Evolutionary conservation across 2,113 vertebrate genomes (phyloP).

Genomic region (Plecotus auritus): DNA sequence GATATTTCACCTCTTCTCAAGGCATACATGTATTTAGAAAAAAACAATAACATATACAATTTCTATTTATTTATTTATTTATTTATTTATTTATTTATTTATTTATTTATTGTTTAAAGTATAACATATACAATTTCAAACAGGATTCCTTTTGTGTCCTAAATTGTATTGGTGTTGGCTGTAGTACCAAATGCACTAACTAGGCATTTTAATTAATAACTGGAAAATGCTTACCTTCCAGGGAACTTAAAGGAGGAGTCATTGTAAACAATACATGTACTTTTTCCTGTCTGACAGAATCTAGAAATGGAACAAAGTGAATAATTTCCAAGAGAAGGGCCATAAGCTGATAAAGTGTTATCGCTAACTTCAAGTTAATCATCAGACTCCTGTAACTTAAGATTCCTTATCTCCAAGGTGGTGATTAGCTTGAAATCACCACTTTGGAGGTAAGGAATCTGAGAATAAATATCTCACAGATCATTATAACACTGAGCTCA

Average conservation of each 20-base stretch:
- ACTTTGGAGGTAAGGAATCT: background rate
- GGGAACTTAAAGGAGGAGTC: background rate
- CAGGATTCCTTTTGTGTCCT: background rate
- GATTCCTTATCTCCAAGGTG: background rate
- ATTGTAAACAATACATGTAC: background rate
- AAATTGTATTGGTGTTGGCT: background rate
- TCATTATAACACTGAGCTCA: background rate
- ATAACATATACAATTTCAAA: background rate
- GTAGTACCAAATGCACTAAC: background rate
- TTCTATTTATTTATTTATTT: too few species aligned
- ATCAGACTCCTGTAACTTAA: background rate
- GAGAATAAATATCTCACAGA: background rate
- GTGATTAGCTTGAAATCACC: background rate
- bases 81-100: too few species aligned
- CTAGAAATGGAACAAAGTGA: background rate
- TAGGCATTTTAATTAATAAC: background rate
- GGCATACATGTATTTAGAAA: background rate
- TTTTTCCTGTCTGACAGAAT: background rate
- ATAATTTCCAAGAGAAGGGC: background rate
- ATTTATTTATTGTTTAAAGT: too few species aligned
- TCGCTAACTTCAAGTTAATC: background rate
- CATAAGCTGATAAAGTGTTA: background rate
- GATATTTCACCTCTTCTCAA: background rate
- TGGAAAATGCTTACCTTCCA: conserved; percentile 18
- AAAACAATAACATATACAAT: too few species aligned